Evolutionary conservation across 2,113 vertebrate genomes (phyloP).

Genomic region (Tragulus kanchil): DNA sequence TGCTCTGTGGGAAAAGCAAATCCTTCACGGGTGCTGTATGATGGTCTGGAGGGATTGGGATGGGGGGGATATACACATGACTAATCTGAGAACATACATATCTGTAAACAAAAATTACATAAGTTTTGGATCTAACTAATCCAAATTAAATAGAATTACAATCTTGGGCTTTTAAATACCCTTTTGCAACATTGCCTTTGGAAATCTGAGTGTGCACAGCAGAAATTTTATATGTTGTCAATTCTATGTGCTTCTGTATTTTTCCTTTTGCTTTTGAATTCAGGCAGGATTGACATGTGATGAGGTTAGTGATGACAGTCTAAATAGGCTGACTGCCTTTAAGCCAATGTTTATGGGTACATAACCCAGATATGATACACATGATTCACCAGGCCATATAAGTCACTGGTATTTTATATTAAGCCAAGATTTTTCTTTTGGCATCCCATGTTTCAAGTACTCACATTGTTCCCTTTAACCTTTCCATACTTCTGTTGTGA

Average conservation of each 20-base stretch:
- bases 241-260: not conserved
- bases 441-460: slow-evolving; percentile 68
- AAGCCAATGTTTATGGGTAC: slow-evolving; percentile 56
- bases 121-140: not conserved
- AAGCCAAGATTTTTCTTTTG: slow-evolving; percentile 73
- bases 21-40: too few species aligned
- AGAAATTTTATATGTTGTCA: not conserved
- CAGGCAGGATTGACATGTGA: slow-evolving; percentile 18
- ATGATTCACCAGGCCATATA: slow-evolving; percentile 66
- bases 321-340: slow-evolving; percentile 45
- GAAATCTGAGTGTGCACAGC: slow-evolving; percentile 4
- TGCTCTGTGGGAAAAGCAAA: too few species aligned
- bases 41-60: too few species aligned
- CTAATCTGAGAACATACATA: too few species aligned
- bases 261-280: slow-evolving; percentile 59
- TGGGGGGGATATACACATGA: too few species aligned
- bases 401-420: slow-evolving; percentile 75
- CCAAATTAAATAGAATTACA: slow-evolving; percentile 47
- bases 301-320: slow-evolving; percentile 62
- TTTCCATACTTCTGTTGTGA: slow-evolving; percentile 71
- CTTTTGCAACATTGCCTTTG: slow-evolving; percentile 18
- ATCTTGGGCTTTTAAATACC: not conserved
- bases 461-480: slow-evolving; percentile 71
- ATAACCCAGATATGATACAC: slow-evolving; percentile 64
- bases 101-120: too few species aligned